Evolutionary conservation across 2,113 vertebrate species (phyloP).

Genomic region (Caranx ignobilis): DNA sequence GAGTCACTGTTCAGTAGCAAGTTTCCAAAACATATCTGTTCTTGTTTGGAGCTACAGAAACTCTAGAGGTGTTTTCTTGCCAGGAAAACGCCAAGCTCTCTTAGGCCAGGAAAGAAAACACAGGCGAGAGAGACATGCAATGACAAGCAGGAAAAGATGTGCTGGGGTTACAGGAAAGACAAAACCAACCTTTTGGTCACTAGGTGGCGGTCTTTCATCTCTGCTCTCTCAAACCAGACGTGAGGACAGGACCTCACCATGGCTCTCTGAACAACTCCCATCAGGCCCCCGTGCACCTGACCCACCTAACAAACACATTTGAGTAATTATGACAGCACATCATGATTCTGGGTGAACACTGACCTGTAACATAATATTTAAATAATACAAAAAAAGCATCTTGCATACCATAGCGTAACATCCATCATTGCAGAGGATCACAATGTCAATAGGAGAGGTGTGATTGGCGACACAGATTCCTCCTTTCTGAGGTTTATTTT

Average conservation of each 20-base stretch:
- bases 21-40: slow-evolving; percentile 31
- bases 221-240: slow-evolving; percentile 97
- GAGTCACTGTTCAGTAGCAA: slow-evolving; percentile 25
- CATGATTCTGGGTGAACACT: neutral
- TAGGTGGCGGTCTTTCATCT: slow-evolving; percentile 96
- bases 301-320: slow-evolving; percentile 87
- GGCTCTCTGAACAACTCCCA: slow-evolving; percentile 95
- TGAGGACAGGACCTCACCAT: slow-evolving; percentile 96
- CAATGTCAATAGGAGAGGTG: slow-evolving; percentile 93
- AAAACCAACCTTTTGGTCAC: slow-evolving; percentile 92
- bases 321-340: neutral
- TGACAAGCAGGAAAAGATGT: slow-evolving; percentile 3
- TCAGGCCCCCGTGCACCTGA: slow-evolving; percentile 93
- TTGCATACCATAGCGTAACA: slow-evolving; percentile 94
- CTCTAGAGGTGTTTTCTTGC: neutral
- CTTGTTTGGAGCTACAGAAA: slow-evolving; percentile 23
- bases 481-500: slow-evolving; percentile 93
- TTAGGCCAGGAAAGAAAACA: slow-evolving; percentile 14
- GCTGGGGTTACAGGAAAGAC: neutral
- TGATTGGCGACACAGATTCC: slow-evolving; percentile 99
- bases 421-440: slow-evolving; percentile 95
- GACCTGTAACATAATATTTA: neutral
- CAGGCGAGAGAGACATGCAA: neutral
- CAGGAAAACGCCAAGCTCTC: slow-evolving; percentile 37
- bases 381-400: neutral